A percentile compares a stretch with the other conserved stretches of the same genome.
Evolutionary conservation across 2,888 invertebrate species (phyloP).

Genomic region (Syritta pipiens): DNA sequence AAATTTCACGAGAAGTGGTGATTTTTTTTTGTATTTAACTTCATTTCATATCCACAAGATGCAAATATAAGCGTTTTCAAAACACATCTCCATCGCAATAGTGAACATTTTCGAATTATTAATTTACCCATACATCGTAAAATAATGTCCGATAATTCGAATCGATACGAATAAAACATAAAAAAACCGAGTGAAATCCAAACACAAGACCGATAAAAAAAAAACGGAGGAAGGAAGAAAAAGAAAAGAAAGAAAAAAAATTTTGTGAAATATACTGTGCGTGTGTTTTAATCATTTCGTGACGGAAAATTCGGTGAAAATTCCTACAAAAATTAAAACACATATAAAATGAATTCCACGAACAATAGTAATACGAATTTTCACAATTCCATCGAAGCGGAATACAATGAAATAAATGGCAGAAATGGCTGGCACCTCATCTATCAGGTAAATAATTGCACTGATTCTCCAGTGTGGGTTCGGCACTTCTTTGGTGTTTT

Average conservation of each 20-base stretch:
- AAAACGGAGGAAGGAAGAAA: conserved; percentile 31
- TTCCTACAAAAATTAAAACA: conserved; percentile 22
- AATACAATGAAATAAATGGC: conserved; percentile 86
- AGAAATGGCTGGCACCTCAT: conserved; percentile 86
- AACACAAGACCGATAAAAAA: conserved; percentile 12
- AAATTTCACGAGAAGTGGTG: conserved; percentile 48
- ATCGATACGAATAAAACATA: conserved; percentile 30
- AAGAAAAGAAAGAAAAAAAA: conserved; percentile 13
- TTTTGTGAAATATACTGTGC: conserved; percentile 22
- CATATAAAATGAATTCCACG: conserved; percentile 53
- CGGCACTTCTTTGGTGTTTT: conserved; percentile 2
- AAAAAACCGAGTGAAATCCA: conserved; percentile 10
- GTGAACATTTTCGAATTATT: conserved; percentile 28
- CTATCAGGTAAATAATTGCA: conserved; percentile 83
- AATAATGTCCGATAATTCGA: conserved; percentile 24
- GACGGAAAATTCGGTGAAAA: conserved; percentile 48
- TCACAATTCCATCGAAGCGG: conserved; percentile 83
- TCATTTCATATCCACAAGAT: conserved; percentile 63
- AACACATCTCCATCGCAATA: conserved; percentile 39
- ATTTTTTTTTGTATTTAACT: conserved; percentile 59
- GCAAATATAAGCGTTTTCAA: conserved; percentile 62
- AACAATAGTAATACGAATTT: conserved; percentile 65
- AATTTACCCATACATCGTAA: conserved; percentile 17
- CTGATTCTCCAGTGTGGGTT: conserved; percentile 12
- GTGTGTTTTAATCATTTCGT: conserved; percentile 46